These are phyloP conservation scores for Mythimna vitellina DNA, from an alignment of 2,888 invertebrate species.

Conservation along the genomic window DNA sequence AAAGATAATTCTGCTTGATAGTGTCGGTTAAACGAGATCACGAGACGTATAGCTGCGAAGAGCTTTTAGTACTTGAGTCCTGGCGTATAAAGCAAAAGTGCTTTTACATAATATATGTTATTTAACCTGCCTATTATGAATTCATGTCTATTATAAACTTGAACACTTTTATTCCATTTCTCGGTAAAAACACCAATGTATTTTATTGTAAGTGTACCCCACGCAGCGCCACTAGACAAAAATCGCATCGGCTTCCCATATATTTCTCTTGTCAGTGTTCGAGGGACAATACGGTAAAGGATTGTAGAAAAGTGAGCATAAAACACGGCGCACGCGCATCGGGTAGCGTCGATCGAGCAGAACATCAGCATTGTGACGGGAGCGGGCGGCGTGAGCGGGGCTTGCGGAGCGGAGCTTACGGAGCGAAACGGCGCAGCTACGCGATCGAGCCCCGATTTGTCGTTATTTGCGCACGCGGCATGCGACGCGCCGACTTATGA, in stretches of 20 bases:
- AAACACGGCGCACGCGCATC: conserved; percentile 84
- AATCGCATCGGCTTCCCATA: conserved; percentile 85
- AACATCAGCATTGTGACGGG: conserved; percentile 78
- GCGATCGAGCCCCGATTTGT: conserved; percentile 86
- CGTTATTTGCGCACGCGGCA: conserved; percentile 83
- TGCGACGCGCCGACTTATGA: conserved; percentile 81
- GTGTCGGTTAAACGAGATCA: conserved; percentile 29
- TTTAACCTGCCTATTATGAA: conserved; percentile 17
- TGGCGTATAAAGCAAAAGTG: conserved; percentile 2
- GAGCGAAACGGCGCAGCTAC: conserved; percentile 56
- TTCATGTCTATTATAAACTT: conserved; percentile 11
- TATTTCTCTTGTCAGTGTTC: conserved; percentile 83
- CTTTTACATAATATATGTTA: neutral
- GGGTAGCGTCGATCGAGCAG: conserved; percentile 78
- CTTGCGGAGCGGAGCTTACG: conserved; percentile 4
- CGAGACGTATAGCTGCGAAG: neutral
- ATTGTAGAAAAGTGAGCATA: conserved; percentile 87
- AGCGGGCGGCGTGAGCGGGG: conserved; percentile 24
- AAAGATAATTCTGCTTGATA: conserved; percentile 49
- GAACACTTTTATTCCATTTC: conserved; percentile 44
- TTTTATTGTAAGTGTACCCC: conserved; percentile 80
- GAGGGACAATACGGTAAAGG: conserved; percentile 83
- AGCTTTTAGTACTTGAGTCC: neutral
- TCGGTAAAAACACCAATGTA: conserved; percentile 54
- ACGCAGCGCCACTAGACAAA: conserved; percentile 88